A percentile compares a stretch with the other conserved stretches of the same genome.
Conservation (phyloP, 2,888 invertebrate genomes). For the Carterocephalus palaemon region DNA sequence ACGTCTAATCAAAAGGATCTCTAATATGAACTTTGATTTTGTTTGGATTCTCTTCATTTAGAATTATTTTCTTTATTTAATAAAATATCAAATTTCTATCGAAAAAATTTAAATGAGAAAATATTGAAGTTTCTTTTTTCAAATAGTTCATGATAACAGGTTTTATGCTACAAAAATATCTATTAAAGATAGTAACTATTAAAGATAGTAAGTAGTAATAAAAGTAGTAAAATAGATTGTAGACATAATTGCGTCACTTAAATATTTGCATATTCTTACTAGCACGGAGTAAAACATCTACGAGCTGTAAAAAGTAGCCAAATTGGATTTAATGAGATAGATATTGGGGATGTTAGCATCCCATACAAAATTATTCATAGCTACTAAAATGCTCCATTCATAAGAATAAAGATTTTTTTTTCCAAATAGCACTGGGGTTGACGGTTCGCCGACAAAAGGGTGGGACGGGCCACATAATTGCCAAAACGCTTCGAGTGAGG, state of each 20-base stretch:
- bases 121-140: too few relatives aligned
- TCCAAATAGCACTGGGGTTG: constrained; percentile 63
- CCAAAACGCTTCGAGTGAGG: constrained; percentile 77
- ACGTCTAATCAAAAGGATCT: too few relatives aligned
- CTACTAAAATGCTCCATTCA: constrained; percentile 75
- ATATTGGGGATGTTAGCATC: constrained; percentile 70
- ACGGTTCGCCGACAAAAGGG: constrained; percentile 75
- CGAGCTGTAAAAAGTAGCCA: constrained; percentile 57
- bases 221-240: too few relatives aligned
- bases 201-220: too few relatives aligned
- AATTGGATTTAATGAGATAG: constrained; percentile 76
- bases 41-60: not conserved
- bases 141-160: too few relatives aligned
- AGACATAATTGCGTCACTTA: too few relatives aligned
- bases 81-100: too few relatives aligned
- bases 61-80: too few relatives aligned
- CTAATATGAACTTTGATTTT: not conserved
- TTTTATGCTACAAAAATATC: too few relatives aligned
- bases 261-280: too few relatives aligned
- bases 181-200: too few relatives aligned
- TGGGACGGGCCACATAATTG: constrained; percentile 77
- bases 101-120: too few relatives aligned
- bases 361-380: constrained; percentile 78
- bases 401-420: constrained; percentile 59
- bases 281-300: constrained; percentile 11